Evolutionary conservation across 2,888 invertebrate genomes (phyloP).

Genomic region (Bibio marci): DNA sequence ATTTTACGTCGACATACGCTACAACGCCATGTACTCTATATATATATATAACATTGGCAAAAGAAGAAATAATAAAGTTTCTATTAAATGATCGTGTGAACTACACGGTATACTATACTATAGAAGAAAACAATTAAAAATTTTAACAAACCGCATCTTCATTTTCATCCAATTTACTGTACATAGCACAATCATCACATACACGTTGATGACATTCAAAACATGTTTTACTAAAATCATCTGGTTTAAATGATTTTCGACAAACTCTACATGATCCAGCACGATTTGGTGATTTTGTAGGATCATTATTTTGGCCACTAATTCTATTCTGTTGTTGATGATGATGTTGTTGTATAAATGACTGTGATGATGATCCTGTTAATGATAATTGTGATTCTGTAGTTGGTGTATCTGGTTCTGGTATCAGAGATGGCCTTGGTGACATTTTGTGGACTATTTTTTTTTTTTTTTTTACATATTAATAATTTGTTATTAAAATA

Average conservation of each 20-base stretch:
- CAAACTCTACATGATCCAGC: constrained; percentile 69
- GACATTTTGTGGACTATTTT: constrained; percentile 39
- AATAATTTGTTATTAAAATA: too few species aligned
- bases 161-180: constrained; percentile 68
- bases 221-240: constrained; percentile 75
- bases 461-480: too few species aligned
- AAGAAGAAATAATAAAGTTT: neutral
- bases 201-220: constrained; percentile 81
- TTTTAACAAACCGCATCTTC: constrained; percentile 53
- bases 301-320: constrained; percentile 33
- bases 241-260: constrained; percentile 73
- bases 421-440: constrained; percentile 41
- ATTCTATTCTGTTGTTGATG: constrained; percentile 13
- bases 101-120: too few species aligned
- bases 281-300: constrained; percentile 56
- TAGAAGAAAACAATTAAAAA: neutral
- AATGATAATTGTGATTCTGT: constrained; percentile 27
- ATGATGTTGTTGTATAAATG: constrained; percentile 31
- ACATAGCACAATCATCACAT: constrained; percentile 86
- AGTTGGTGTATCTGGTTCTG: constrained; percentile 31
- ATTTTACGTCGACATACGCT: constrained; percentile 76
- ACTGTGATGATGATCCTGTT: constrained; percentile 30
- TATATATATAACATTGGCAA: constrained; percentile 1
- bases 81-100: neutral
- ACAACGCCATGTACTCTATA: constrained; percentile 67